phyloP scores from a whole-genome alignment of 2,797 vertebrate genomes.

The Natrix natrix region DNA sequence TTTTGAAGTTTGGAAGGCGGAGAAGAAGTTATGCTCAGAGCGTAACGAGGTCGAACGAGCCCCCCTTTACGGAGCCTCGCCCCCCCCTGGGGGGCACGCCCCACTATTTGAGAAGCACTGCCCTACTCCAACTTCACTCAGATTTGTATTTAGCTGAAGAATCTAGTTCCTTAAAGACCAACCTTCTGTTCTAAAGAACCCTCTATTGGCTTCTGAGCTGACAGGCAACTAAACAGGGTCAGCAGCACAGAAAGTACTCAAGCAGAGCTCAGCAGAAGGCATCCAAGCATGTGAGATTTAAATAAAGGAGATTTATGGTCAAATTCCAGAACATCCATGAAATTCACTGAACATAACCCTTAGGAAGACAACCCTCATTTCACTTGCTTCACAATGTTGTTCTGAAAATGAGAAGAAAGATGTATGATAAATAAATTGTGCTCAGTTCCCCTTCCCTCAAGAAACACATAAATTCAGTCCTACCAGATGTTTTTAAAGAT shows the following conservation, averaged over 20 bases:
- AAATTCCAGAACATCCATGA: background rate
- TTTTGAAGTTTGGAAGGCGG: no score
- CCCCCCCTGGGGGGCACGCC: no score
- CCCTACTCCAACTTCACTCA: background rate
- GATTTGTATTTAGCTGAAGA: background rate
- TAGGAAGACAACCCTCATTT: background rate
- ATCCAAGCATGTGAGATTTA: background rate
- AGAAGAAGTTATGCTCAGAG: no score
- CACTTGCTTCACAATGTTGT: background rate
- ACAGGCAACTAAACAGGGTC: background rate
- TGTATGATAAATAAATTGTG: background rate
- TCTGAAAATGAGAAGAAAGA: background rate
- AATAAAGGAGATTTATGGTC: background rate
- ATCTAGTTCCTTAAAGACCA: background rate
- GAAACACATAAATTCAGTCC: background rate
- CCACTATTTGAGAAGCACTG: no score
- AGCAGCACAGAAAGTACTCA: background rate
- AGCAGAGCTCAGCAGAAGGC: background rate
- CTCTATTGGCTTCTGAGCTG: background rate
- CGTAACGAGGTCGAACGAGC: no score
- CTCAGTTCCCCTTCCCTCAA: background rate
- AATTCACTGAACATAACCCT: background rate
- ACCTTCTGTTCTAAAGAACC: background rate
- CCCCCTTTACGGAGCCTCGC: no score
- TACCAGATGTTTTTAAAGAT: background rate